Percentiles rank a stretch among this genome's conserved stretches.
These are phyloP conservation scores for Apamea sordens DNA, from an alignment of 2,888 invertebrate genomes.

Conservation along the genomic window DNA sequence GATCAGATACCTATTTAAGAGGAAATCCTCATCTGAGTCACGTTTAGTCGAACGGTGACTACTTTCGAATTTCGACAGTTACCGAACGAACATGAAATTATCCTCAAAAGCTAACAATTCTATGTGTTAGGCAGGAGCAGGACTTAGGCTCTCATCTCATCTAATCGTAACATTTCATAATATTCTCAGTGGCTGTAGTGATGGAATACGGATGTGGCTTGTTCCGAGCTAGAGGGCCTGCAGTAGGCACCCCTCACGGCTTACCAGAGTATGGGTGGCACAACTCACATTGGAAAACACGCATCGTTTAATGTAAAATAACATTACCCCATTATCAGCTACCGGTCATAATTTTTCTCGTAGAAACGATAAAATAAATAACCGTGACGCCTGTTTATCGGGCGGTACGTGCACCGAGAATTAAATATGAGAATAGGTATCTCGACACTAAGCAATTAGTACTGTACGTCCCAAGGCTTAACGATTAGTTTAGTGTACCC, in stretches of 20 bases:
- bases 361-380: slow-evolving; percentile 18
- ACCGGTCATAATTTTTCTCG: slow-evolving; percentile 9
- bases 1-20: not conserved
- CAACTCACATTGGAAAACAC: slow-evolving; percentile 16
- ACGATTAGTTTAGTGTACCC: slow-evolving; percentile 11
- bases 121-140: not conserved
- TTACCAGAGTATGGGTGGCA: not conserved
- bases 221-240: slow-evolving; percentile 21
- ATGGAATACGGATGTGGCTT: slow-evolving; percentile 28
- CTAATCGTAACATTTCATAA: slow-evolving; percentile 6
- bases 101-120: not conserved
- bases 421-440: slow-evolving; percentile 17
- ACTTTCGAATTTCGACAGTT: not conserved
- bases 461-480: not conserved
- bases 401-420: slow-evolving; percentile 11
- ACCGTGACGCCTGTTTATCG: slow-evolving; percentile 16
- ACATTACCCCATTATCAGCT: not conserved
- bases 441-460: slow-evolving; percentile 5
- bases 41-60: not conserved
- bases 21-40: not conserved
- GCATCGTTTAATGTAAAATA: slow-evolving; percentile 12
- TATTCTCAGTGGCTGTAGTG: not conserved
- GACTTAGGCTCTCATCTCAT: not conserved
- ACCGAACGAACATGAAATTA: slow-evolving; percentile 3
- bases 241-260: not conserved